A percentile compares a stretch with the other conserved stretches of the same genome.
Conservation (phyloP, 2,888 invertebrate species). For the Chironomus tentans region DNA sequence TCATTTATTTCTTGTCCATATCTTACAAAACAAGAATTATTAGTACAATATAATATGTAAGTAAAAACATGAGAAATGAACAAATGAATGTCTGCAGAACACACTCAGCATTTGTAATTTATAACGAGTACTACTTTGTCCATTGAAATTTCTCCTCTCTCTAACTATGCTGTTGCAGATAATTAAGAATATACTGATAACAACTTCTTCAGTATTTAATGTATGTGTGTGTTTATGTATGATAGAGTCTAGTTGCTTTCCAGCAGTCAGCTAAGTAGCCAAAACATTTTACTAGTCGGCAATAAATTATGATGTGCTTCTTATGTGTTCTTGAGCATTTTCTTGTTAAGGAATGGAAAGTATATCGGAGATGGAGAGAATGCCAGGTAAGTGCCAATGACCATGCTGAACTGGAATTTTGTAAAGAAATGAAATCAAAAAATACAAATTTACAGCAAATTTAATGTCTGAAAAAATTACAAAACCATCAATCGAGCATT, state of each 20-base stretch:
- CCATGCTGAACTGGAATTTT: no score
- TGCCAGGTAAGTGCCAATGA: no score
- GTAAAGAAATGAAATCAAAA: no score
- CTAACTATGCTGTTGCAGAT: neutral
- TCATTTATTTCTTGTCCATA: no score
- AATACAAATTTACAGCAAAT: no score
- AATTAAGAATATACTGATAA: conserved; percentile 15
- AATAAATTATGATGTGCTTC: neutral
- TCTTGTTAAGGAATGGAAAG: neutral
- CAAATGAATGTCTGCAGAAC: neutral
- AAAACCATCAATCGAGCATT: neutral
- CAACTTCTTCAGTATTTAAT: neutral
- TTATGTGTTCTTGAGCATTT: neutral
- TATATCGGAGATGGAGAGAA: no score
- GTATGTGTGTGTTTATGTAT: neutral
- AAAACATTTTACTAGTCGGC: neutral
- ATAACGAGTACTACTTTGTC: conserved; percentile 1
- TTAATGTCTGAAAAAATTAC: no score
- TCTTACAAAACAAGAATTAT: neutral
- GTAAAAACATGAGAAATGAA: neutral
- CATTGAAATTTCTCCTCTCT: neutral
- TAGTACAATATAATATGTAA: neutral
- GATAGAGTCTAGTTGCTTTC: neutral
- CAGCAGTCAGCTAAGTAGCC: neutral
- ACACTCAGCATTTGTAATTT: neutral